phyloP scores from a whole-genome alignment of 1,140 invertebrate genomes.

The Papilio machaon region DNA sequence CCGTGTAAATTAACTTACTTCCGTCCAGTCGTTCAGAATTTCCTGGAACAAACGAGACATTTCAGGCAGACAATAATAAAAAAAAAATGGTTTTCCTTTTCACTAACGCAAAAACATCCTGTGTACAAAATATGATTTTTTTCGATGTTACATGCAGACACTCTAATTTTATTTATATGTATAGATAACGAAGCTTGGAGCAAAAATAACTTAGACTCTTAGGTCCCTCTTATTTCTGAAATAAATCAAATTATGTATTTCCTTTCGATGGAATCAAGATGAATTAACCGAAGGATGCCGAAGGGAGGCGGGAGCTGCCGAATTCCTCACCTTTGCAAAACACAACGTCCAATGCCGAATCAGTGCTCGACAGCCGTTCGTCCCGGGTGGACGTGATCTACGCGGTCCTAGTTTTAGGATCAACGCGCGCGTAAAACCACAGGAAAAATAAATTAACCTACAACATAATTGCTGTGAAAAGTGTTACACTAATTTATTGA shows the following conservation, averaged over 20 bases:
- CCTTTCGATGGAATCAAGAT: conserved; percentile 73
- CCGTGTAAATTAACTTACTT: too few relatives aligned
- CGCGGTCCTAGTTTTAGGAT: conserved; percentile 5
- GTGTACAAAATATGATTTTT: too few relatives aligned
- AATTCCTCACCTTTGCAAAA: conserved; percentile 77
- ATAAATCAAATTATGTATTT: conserved; percentile 70
- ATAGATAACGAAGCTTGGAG: conserved; percentile 10
- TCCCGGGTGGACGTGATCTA: conserved; percentile 50
- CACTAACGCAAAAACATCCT: too few relatives aligned
- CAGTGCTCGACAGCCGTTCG: conserved; percentile 65
- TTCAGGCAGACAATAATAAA: too few relatives aligned
- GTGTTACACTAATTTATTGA: conserved; percentile 15
- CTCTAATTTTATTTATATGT: too few relatives aligned
- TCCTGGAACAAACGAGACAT: too few relatives aligned
- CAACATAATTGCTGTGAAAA: conserved; percentile 42
- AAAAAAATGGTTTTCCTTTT: too few relatives aligned
- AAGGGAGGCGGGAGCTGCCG: conserved; percentile 57
- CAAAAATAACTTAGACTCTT: not conserved
- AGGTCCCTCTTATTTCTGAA: not conserved
- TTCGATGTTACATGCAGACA: too few relatives aligned
- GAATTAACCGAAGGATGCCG: conserved; percentile 63
- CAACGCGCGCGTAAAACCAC: conserved; percentile 45
- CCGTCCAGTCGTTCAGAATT: too few relatives aligned
- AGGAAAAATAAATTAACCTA: conserved; percentile 56
- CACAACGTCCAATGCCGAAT: conserved; percentile 72